Base-by-base conservation (phyloP, 2,113 vertebrate genomes). In the Serilophus lunatus region DNA sequence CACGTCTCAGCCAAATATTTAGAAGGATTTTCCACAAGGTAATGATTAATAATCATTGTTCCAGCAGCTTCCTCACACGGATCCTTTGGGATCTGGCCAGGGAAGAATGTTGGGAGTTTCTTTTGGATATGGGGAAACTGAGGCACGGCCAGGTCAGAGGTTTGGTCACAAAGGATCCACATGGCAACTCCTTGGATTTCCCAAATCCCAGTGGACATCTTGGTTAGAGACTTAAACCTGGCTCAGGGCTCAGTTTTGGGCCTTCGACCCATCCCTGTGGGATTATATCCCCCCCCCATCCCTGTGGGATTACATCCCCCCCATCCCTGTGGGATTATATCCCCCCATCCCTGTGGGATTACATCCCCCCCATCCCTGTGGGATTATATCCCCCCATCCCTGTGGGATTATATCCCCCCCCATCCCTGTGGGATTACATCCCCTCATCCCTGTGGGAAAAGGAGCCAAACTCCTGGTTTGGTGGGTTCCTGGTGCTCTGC, bases 321-420 rank as follows among this genome's bases (percentile, higher is more conserved):
- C 16, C 8, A 7, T 12, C 19, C 28, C 25, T 6, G 0, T 1
- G 45, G 53, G 56, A 15, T 28, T 51, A n/a, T n/a, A n/a, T n/a
- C n/a, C n/a, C n/a, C 28, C 16, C 8, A 7, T 12, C 19, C 28
- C 25, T 6, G 0, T 1, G 45, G 53, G 56, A 15, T 28, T 51
- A n/a, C n/a, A n/a, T n/a, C n/a, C n/a, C n/a, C n/a, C 28, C 16
- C 8, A 7, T 12, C 19, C 28, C 25, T 6, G 0, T 1, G 45
- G 53, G 56, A 15, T 28, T 51, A n/a, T n/a, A n/a, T n/a, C n/a
- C n/a, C n/a, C 28, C 16, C 8, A 7, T 12, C 19, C 28, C 25
- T 6, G 0, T 1, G 45, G 53, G 56, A 15, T 28, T 51, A n/a
- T n/a, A n/a, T n/a, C n/a, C n/a, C n/a, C n/a, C n/a, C n/a, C n/a